phyloP scores from a whole-genome alignment of 2,113 vertebrate genomes.

The Odontesthes bonariensis region DNA sequence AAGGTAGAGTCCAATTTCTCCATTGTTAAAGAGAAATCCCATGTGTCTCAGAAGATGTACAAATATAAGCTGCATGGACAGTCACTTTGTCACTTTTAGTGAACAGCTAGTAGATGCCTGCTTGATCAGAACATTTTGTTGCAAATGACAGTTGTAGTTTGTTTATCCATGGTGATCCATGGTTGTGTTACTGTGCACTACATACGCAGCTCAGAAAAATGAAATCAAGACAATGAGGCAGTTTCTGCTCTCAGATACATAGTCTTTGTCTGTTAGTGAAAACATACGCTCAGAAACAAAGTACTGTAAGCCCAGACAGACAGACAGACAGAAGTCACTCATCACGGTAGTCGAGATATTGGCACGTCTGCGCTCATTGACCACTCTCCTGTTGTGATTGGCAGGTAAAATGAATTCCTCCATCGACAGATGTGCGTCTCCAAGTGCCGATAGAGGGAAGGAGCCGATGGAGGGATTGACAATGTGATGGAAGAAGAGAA shows the following conservation, averaged over 20 bases:
- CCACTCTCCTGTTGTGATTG: constrained; percentile 75
- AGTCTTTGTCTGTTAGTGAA: neutral
- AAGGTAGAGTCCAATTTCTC: constrained; percentile 23
- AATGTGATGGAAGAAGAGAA: constrained; percentile 73
- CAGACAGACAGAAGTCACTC: constrained; percentile 73
- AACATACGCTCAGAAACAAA: constrained; percentile 22
- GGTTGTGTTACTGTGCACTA: neutral
- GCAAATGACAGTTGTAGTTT: neutral
- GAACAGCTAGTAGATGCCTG: too few species aligned
- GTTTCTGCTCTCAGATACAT: neutral
- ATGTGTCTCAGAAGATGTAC: neutral
- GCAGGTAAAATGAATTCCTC: constrained; percentile 80
- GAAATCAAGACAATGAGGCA: neutral
- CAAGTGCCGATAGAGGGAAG: constrained; percentile 64
- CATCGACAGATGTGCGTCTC: constrained; percentile 76
- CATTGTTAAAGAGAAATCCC: constrained; percentile 14
- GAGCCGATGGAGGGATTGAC: constrained; percentile 74
- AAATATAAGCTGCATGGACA: too few species aligned
- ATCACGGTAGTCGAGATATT: constrained; percentile 74
- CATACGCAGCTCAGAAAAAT: constrained; percentile 1
- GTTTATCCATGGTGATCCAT: constrained; percentile 8
- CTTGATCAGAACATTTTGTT: too few species aligned
- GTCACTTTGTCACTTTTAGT: too few species aligned
- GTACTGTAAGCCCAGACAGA: constrained; percentile 31
- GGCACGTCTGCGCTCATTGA: constrained; percentile 74